Conservation (phyloP, 35 echinoderm and acorn worm genomes). For the Ophioderma brevispina region DNA sequence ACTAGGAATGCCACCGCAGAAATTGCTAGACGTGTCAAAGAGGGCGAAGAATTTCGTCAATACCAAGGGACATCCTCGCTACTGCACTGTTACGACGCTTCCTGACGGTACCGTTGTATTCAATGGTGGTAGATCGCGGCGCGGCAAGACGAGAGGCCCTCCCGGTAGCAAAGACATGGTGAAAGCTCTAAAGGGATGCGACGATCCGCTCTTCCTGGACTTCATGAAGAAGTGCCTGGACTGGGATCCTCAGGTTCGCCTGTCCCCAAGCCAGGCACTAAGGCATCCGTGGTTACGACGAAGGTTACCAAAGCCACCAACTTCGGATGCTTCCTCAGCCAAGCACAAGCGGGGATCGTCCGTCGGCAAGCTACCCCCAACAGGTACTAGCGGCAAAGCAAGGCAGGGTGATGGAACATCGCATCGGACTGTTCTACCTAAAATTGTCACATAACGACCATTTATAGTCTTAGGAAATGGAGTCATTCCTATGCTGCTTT, state of each 20-base stretch:
- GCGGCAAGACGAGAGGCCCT: conserved; percentile 90
- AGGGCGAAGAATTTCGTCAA: conserved; percentile 97
- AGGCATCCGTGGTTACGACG: conserved; percentile 90
- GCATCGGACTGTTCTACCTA: conserved; percentile 93
- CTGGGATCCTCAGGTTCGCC: conserved; percentile 90
- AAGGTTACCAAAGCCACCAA: conserved; percentile 91
- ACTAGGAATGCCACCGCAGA: conserved; percentile 90
- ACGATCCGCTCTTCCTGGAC: conserved; percentile 94
- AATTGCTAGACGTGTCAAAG: conserved; percentile 86
- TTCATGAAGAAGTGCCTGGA: conserved; percentile 94
- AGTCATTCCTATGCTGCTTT: background rate
- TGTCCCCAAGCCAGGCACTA: conserved; percentile 93
- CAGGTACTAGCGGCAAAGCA: conserved; percentile 79
- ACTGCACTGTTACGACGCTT: conserved; percentile 91
- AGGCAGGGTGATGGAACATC: conserved; percentile 65
- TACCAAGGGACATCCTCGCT: conserved; percentile 93
- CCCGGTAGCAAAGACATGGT: conserved; percentile 97
- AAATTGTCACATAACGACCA: conserved; percentile 87
- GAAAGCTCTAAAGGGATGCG: conserved; percentile 94
- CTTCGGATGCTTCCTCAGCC: conserved; percentile 65
- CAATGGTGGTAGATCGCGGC: conserved; percentile 87
- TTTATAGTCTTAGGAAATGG: background rate
- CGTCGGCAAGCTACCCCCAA: conserved; percentile 92
- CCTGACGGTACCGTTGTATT: conserved; percentile 86
- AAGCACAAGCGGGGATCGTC: conserved; percentile 94